Conservation (phyloP, 2,888 invertebrate genomes). For the Noctua pronuba region DNA sequence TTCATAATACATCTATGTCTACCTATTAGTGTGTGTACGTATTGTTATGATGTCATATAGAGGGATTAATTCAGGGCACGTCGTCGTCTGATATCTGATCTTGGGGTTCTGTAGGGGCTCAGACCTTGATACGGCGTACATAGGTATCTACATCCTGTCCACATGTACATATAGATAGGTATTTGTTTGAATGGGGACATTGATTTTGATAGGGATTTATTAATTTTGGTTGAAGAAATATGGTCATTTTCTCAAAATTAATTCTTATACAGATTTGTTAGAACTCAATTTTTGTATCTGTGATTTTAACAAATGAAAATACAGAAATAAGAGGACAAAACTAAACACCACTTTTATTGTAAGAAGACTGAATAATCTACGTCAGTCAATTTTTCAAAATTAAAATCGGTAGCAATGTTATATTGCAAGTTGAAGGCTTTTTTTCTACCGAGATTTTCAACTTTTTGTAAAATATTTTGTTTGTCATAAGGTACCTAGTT, state of each 20-base stretch:
- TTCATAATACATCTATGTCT: conserved; percentile 16
- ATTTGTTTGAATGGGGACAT: conserved; percentile 33
- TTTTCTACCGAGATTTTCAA: no score
- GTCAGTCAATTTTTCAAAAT: neutral
- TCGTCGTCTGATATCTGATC: conserved; percentile 86
- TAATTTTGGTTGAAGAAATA: neutral
- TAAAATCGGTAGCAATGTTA: neutral
- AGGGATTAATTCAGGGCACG: conserved; percentile 88
- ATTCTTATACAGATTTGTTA: neutral
- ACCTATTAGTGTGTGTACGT: conserved; percentile 57
- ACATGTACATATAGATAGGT: conserved; percentile 48
- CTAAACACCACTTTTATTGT: neutral
- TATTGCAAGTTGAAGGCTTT: no score
- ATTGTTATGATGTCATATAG: conserved; percentile 83
- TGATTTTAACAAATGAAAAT: neutral
- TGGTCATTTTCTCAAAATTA: neutral
- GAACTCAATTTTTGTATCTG: neutral
- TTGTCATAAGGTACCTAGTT: neutral
- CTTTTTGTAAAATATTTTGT: neutral
- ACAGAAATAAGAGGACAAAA: neutral
- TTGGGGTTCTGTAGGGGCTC: conserved; percentile 80
- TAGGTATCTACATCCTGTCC: conserved; percentile 64
- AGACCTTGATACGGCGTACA: conserved; percentile 74
- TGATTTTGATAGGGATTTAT: conserved; percentile 47
- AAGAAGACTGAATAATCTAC: neutral